Conservation (phyloP, 53 echinoderm and acorn worm species). For the Paracentrotus lividus region DNA sequence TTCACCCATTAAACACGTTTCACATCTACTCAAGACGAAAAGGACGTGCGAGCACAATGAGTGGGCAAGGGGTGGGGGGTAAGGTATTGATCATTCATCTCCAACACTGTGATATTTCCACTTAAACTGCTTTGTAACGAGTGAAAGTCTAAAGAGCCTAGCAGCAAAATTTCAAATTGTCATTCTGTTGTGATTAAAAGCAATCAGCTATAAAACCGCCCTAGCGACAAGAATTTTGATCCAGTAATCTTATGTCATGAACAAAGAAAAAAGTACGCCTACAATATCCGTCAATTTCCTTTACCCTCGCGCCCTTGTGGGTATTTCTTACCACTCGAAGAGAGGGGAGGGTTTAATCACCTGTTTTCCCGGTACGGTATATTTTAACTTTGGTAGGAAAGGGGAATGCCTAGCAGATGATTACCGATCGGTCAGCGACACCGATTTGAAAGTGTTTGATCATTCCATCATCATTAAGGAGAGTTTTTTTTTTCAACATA, state of each 20-base stretch:
- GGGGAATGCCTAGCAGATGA: not conserved
- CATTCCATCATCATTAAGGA: not conserved
- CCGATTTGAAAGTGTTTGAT: not conserved
- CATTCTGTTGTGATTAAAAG: not conserved
- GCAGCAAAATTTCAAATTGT: conserved; percentile 1
- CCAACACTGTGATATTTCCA: not conserved
- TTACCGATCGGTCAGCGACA: conserved; percentile 15
- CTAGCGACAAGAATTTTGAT: not conserved
- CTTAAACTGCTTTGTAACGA: not conserved
- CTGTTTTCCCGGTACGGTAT: not conserved
- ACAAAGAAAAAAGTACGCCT: not conserved
- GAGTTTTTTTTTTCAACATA: too few species aligned
- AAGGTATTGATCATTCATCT: not conserved
- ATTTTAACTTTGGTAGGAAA: not conserved
- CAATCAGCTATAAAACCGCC: not conserved
- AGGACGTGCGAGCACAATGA: not conserved
- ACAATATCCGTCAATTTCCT: not conserved
- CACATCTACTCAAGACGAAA: not conserved
- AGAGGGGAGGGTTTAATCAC: not conserved
- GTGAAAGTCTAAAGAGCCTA: not conserved
- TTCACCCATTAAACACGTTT: not conserved
- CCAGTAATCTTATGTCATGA: not conserved
- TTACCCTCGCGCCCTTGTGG: not conserved
- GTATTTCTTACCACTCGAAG: not conserved
- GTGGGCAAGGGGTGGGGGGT: not conserved